phyloP scores from a whole-genome alignment of 2,888 invertebrate genomes.

The Arctia plantaginis region DNA sequence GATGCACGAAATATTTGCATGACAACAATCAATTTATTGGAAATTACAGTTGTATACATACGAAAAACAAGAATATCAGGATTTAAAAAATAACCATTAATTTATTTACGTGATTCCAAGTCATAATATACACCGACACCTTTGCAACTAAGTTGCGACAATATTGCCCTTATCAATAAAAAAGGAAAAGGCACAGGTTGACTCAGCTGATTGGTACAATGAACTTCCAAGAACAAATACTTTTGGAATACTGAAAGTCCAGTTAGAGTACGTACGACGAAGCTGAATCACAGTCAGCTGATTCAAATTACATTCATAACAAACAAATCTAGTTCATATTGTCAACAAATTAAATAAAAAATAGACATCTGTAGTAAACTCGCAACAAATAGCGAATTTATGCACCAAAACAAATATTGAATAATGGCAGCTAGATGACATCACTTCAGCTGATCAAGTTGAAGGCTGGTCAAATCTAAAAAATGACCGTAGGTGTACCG shows the following conservation, averaged over 20 bases:
- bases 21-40: conserved; percentile 53
- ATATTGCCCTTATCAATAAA: conserved; percentile 60
- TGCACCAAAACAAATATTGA: conserved; percentile 67
- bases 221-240: conserved; percentile 74
- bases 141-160: conserved; percentile 72
- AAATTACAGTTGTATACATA: conserved; percentile 45
- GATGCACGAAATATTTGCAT: conserved; percentile 52
- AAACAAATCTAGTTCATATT: conserved; percentile 34
- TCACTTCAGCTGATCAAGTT: conserved; percentile 83
- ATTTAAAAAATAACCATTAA: conserved; percentile 49
- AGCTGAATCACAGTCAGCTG: conserved; percentile 65
- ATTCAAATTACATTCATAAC: conserved; percentile 32
- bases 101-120: conserved; percentile 59
- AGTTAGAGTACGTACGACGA: conserved; percentile 50
- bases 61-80: conserved; percentile 39
- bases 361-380: conserved; percentile 33
- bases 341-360: conserved; percentile 26
- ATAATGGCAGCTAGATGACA: conserved; percentile 69
- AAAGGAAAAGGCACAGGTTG: conserved; percentile 65
- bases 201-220: conserved; percentile 81
- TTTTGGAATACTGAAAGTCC: conserved; percentile 61
- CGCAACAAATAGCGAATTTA: conserved; percentile 41
- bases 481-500: conserved; percentile 63
- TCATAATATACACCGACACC: conserved; percentile 65
- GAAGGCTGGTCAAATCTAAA: conserved; percentile 78